Evolutionary conservation across 2,888 invertebrate species (phyloP), one percentile per base, ranked within the genome.

Genomic region (Caenorhabditis angaria): DNA sequence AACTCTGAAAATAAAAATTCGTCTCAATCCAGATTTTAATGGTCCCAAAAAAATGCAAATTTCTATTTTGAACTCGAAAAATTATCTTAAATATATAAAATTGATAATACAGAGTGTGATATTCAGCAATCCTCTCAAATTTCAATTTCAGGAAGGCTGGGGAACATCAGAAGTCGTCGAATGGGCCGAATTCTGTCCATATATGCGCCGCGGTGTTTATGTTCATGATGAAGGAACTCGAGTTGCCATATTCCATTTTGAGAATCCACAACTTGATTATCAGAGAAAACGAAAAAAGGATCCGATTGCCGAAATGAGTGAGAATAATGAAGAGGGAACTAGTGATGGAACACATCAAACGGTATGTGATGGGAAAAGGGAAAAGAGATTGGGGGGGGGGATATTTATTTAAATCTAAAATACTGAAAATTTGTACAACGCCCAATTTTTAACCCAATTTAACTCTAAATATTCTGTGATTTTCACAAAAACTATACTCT

Each of bases 121-220:
- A n/a, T n/a, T n/a, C n/a, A n/a, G n/a, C n/a, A n/a, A n/a, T 35
- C 35, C 35, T 35, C 14, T 35, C 8, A 35, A 35, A 35, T 35
- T 35, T 10, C n/a, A n/a, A n/a, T 55, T 58, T 58, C 47, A 47
- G 58, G 47, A 58, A 35, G 12, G 12, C 10, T 41, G 35, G 41
- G 41, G 58, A 47, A 58, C 41, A 12, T 14, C 24, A 5, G 58
- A 58, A 47, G 22, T 58, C 6, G 20, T 47, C n/a, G 58, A 58
- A 47, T 41, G 35, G 25, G 25, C 18, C 14, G 25, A 5, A n/a
- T 12, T 47, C 1, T 41, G 58, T 25, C 14, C 20, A 25, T 18
- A 25, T 14, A 25, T 24, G 24, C n/a, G 18, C 25, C 24, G 27
- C 1, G 58, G 41, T 22, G 22, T 24, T 2, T 58, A 47, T 24